Percentiles rank a stretch among this genome's conserved stretches.
phyloP scores from a whole-genome alignment of 2,113 vertebrate species.

The Mellivora capensis region DNA sequence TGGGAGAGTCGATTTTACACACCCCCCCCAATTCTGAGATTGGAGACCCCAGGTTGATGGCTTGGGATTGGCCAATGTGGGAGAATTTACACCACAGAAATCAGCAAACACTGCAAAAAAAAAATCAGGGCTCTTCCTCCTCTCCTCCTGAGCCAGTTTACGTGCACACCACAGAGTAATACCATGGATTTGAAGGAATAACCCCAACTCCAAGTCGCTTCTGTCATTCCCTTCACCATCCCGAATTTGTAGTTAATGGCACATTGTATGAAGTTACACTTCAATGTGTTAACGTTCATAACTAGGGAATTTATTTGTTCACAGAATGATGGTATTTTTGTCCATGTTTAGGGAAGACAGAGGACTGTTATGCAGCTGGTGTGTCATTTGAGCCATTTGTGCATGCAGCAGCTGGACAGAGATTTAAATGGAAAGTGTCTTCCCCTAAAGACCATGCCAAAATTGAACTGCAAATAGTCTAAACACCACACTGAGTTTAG shows the following conservation, averaged over 20 bases:
- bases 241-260: not conserved
- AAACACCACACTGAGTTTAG: not conserved
- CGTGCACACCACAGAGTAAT: not conserved
- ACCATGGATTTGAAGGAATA: not conserved
- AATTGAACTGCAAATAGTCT: constrained; percentile 31
- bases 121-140: not conserved
- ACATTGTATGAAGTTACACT: not conserved
- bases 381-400: not conserved
- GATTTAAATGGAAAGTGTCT: constrained; percentile 35
- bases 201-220: not conserved
- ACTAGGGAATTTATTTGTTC: constrained; percentile 12
- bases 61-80: not conserved
- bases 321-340: not conserved
- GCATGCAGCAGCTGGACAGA: not conserved
- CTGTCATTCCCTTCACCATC: not conserved
- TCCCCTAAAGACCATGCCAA: constrained; percentile 21
- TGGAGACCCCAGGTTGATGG: not conserved
- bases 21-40: not conserved
- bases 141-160: not conserved
- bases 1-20: not conserved
- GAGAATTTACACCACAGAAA: not conserved
- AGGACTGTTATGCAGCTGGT: not conserved
- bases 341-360: not conserved
- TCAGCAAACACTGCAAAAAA: not conserved
- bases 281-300: not conserved